Conservation (phyloP, 2,888 invertebrate genomes). For the Leptopilina drosophilae region DNA sequence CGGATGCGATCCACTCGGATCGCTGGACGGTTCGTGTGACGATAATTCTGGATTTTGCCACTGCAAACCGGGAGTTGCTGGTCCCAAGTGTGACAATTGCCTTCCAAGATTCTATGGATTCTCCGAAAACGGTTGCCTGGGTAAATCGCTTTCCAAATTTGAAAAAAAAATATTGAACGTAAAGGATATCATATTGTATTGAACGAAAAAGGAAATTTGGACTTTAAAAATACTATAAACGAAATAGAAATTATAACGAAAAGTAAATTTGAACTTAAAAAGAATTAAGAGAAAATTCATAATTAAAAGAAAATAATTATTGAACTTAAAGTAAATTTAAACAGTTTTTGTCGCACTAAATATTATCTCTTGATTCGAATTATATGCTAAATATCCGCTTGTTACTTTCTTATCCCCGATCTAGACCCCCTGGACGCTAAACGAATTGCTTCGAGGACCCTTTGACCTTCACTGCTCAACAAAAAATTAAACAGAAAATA, state of each 20-base stretch:
- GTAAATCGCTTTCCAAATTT: conserved; percentile 77
- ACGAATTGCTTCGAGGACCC: background rate
- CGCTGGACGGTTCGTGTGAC: conserved; percentile 84
- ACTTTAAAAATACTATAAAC: no score
- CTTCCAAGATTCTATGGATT: conserved; percentile 88
- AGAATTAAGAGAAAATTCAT: no score
- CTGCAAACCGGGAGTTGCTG: conserved; percentile 87
- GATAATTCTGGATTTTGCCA: conserved; percentile 86
- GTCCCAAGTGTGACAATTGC: conserved; percentile 85
- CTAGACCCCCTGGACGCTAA: conserved; percentile 14
- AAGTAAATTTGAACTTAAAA: no score
- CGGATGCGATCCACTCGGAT: conserved; percentile 86
- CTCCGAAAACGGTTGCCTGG: conserved; percentile 86
- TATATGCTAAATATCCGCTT: conserved; percentile 22
- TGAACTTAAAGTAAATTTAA: no score
- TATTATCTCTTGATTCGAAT: no score
- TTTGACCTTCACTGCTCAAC: background rate
- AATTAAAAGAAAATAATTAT: no score
- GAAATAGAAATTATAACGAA: no score
- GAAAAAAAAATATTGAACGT: no score
- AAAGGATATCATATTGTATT: no score
- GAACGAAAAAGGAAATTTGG: no score
- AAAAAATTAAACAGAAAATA: no score
- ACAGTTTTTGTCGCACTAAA: no score
- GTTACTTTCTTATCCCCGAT: conserved; percentile 29